These are phyloP conservation scores for Propithecus deckenii DNA, from an alignment of 2,797 vertebrate species.

Conservation along the genomic window DNA sequence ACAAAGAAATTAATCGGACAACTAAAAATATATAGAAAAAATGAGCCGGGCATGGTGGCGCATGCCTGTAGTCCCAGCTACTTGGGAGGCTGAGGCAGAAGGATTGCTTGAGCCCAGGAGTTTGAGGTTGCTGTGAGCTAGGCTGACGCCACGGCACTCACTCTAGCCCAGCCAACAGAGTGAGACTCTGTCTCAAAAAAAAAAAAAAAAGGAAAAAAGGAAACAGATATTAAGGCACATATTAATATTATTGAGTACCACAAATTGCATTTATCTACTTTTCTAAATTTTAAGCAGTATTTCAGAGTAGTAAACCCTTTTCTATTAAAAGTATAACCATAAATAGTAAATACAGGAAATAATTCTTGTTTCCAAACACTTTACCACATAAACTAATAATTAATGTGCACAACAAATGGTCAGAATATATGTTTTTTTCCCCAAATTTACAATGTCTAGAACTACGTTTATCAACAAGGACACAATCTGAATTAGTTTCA, in stretches of 20 bases:
- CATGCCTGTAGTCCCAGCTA: no score
- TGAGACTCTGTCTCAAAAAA: no score
- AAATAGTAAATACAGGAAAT: not conserved
- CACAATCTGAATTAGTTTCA: constrained; percentile 23
- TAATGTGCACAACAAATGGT: not conserved
- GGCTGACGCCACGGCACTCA: no score
- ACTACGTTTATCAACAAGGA: not conserved
- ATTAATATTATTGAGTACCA: not conserved
- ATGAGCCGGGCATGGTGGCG: no score
- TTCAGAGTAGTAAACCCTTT: not conserved
- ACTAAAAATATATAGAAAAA: no score
- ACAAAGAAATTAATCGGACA: no score
- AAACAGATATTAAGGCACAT: not conserved
- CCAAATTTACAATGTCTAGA: not conserved
- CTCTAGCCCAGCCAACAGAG: no score
- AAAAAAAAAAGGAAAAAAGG: not conserved
- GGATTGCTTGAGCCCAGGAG: no score
- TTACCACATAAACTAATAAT: not conserved
- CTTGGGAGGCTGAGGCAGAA: no score
- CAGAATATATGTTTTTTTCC: not conserved
- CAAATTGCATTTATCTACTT: not conserved
- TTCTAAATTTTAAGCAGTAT: not conserved
- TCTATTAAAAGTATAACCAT: constrained; percentile 1
- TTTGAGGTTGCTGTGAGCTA: no score
- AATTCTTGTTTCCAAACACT: not conserved